Evolutionary conservation across 37 sponge, comb jelly and placozoan species (phyloP).

Genomic region (Trichoplax adhaerens): DNA sequence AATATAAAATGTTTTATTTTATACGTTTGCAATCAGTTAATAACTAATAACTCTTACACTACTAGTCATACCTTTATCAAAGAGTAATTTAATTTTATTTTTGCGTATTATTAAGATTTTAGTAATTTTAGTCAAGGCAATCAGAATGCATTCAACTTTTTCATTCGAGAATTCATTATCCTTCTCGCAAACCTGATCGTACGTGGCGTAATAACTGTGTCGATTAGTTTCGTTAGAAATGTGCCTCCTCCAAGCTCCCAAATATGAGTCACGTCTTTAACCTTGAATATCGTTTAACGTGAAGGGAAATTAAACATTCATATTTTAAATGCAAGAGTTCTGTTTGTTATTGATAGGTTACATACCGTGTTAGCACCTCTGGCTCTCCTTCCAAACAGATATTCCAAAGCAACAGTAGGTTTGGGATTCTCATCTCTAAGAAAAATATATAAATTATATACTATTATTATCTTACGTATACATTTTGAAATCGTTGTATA

Average conservation of each 20-base stretch:
- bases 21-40: too few relatives aligned
- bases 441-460: neutral
- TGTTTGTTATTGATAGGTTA: neutral
- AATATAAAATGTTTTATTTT: too few relatives aligned
- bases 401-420: constrained; percentile 75
- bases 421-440: constrained; percentile 75
- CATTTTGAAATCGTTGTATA: neutral
- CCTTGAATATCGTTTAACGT: constrained; percentile 13
- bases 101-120: too few relatives aligned
- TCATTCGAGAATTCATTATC: too few relatives aligned
- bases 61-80: too few relatives aligned
- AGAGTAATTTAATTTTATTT: too few relatives aligned
- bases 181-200: constrained; percentile 18
- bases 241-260: constrained; percentile 91
- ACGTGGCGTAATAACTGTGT: too few relatives aligned
- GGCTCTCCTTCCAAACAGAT: constrained; percentile 72
- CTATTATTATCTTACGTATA: neutral
- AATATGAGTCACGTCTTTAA: constrained; percentile 67
- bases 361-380: constrained; percentile 38
- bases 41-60: too few relatives aligned
- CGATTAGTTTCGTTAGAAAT: too few relatives aligned
- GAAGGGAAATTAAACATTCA: neutral
- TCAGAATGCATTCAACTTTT: too few relatives aligned
- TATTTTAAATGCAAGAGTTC: neutral
- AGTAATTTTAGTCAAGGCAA: too few relatives aligned